Base-by-base conservation (phyloP, 2,797 vertebrate species). In the Erpetoichthys calabaricus region DNA sequence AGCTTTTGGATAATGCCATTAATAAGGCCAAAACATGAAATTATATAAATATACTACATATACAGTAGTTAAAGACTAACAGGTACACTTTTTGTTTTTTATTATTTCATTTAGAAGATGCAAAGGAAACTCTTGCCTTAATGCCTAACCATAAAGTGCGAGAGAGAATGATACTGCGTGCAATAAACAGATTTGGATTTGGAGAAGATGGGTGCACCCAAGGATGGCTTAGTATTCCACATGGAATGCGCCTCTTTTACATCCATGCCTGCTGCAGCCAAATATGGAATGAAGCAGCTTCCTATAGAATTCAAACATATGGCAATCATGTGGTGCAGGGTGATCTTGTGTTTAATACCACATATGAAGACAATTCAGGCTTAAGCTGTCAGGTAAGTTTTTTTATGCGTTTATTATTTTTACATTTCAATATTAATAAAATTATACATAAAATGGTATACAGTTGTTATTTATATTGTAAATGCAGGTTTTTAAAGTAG, bases 191-290 rank as follows among this genome's bases (percentile, higher is more conserved):
- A 56, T 98, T 91, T 5, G 90, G 93, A 4, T 52, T 83, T 2
- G 85, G 81, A 5, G 75, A 78, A 0, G 89, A 92, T 9, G 93
- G 92, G 1, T 91, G 88, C 57, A 57, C 70, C 45, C 86, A 77
- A 52, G 91, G 84, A 0, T 98, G 94, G 92, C 89, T 97, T 70
- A 91, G 77, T 61, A 82, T 98, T 52, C 95, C 94, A n/a, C 90
- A 97, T 63, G 80, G 86, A 71, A 88, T 86, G 81, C 88, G 92
- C 53, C 76, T 94, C 65, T 94, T 98, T 76, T 98, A 97, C 49
- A 62, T 89, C 42, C 94, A 98, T 5, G 91, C 95, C 8, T 98
- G 95, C 68, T 95, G 91, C 59, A 98, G 95, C 80, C 91, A 89
- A 64, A 70, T 97, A 63, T 97, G 95, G 93, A 98, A 98, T 5